These are phyloP conservation scores for Petromus typicus DNA, from an alignment of 2,113 vertebrate species.

Conservation along the genomic window DNA sequence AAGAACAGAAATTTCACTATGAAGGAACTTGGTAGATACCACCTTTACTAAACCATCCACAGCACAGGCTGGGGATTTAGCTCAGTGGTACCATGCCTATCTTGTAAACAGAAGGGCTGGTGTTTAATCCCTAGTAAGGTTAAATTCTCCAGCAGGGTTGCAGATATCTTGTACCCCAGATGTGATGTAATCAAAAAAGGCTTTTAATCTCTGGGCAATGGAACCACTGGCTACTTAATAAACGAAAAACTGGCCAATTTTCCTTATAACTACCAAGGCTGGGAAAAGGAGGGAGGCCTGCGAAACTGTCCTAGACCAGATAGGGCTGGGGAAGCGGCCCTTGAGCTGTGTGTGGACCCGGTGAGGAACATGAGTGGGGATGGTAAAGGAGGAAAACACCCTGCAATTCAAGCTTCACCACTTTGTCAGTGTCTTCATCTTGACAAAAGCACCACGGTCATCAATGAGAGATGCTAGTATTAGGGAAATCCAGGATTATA, in stretches of 20 bases:
- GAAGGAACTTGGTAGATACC: neutral
- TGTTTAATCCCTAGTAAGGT: neutral
- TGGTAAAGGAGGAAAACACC: neutral
- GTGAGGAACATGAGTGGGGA: too few species aligned
- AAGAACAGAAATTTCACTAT: neutral
- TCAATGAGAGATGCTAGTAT: neutral
- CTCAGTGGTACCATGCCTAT: too few species aligned
- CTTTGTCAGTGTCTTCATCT: neutral
- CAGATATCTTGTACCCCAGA: neutral
- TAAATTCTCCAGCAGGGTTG: neutral
- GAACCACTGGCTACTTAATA: neutral
- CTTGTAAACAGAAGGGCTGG: too few species aligned
- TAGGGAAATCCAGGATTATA: neutral
- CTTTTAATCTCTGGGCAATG: neutral
- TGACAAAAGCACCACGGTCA: too few species aligned
- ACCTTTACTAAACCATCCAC: neutral
- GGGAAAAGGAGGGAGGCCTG: neutral
- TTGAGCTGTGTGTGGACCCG: too few species aligned
- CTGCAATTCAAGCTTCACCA: neutral
- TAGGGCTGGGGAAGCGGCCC: neutral
- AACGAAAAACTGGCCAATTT: neutral
- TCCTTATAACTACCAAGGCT: neutral
- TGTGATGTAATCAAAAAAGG: neutral
- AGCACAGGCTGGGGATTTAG: too few species aligned
- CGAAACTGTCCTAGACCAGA: neutral